Evolutionary conservation across 2,113 vertebrate genomes (phyloP), one percentile per base, ranked within the genome.

Genomic region (Podarcis muralis): DNA sequence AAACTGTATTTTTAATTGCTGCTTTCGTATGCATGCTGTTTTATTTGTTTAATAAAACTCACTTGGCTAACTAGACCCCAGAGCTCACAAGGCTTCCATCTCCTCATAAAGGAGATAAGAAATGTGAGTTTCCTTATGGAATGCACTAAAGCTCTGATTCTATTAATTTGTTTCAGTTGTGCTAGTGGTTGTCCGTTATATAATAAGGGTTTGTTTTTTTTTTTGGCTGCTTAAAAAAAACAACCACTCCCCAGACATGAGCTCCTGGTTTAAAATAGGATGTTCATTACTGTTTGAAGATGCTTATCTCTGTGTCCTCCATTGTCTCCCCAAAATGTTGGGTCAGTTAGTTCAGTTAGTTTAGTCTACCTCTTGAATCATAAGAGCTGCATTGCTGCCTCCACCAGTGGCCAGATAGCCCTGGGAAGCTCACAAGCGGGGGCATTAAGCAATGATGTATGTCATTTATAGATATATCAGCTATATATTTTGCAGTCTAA

Each of bases 11-110:
- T 92, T 91, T 92, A 95, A 94, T 90, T 20, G 1, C 84, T 92
- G 25, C 0, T 93, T 92, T 91, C 75, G 87, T 92, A 87, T 87
- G 78, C 92, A 90, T 86, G 75, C 85, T 93, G 85, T 78, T 93
- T 95, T 93, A 94, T 94, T 94, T 94, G 93, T 92, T 94, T 94
- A 95, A 94, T 94, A 95, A 93, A 65, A 95, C 85, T 6, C 68
- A 90, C 69, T 89, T 89, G 66, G 7, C 85, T 93, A 95, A 86
- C 57, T 0, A 0, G 84, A 92, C 86, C 92, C 80, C 92, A 88
- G 90, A 92, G 92, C 91, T 95, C 86, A 88, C 7, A 84, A 74
- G 92, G 89, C 81, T 93, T 93, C 92, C 32, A 2, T 94, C 92
- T 93, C 93, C 92, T 91, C 85, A 89, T 91, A 90, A 94, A 94